phyloP scores from a whole-genome alignment of 2,797 vertebrate species.

The Selene dorsalis region DNA sequence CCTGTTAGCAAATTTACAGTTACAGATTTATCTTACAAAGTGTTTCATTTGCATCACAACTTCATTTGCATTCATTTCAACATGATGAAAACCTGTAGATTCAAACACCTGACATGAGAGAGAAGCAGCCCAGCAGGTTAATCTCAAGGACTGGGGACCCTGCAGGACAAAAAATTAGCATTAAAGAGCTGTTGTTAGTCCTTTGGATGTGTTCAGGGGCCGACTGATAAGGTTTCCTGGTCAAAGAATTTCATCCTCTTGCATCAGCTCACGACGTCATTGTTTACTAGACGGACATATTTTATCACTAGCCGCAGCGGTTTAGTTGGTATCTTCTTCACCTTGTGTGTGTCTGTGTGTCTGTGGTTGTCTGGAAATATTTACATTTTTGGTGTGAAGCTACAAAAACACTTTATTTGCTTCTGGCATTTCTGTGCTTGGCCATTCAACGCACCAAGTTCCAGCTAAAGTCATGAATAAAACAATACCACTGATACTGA shows the following conservation, averaged over 20 bases:
- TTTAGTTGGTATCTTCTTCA: neutral
- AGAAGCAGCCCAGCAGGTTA: neutral
- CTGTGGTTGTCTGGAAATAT: too few relatives aligned
- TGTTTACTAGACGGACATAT: neutral
- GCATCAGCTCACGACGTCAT: conserved; percentile 11
- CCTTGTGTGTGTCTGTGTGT: neutral
- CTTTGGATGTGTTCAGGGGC: neutral
- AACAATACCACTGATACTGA: neutral
- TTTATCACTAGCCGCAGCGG: too few relatives aligned
- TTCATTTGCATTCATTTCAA: neutral
- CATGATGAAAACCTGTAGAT: neutral
- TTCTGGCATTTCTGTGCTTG: neutral
- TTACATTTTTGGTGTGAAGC: neutral
- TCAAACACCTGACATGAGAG: neutral
- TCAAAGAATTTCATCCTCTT: conserved; percentile 18
- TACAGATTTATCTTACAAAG: too few relatives aligned
- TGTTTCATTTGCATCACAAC: neutral
- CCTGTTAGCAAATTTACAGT: too few relatives aligned
- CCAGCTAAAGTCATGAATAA: neutral
- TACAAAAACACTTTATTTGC: neutral
- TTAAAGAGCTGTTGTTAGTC: conserved; percentile 11
- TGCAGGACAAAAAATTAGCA: neutral
- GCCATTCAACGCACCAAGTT: neutral
- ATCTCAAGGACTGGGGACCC: neutral
- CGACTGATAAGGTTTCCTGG: neutral